A percentile compares a stretch with the other conserved stretches of the same genome.
Evolutionary conservation across 64 coral and sea anemone species (phyloP).

Genomic region (Astreopora myriophthalma): DNA sequence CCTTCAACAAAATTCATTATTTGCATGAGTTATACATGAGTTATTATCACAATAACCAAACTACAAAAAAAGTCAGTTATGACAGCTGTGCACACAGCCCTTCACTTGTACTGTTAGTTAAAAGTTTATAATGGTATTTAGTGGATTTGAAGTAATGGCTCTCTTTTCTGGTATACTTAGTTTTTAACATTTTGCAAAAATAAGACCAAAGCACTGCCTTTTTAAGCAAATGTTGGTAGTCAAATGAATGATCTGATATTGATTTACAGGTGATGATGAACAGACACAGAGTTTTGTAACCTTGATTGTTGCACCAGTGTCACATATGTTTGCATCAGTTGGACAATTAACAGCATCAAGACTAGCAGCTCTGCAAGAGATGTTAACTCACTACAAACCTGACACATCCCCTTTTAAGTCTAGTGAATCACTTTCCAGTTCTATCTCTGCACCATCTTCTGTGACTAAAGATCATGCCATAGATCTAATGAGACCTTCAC

Average conservation of each 20-base stretch:
- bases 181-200: too few species aligned
- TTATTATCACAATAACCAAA: too few species aligned
- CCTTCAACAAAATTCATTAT: too few species aligned
- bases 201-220: too few species aligned
- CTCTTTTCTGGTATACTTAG: too few species aligned
- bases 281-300: conserved; percentile 30
- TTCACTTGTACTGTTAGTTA: too few species aligned
- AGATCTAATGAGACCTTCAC: neutral
- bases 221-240: too few species aligned
- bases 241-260: neutral
- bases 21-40: too few species aligned
- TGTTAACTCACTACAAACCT: conserved; percentile 33
- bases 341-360: conserved; percentile 29
- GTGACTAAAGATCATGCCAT: neutral
- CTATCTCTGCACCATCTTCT: neutral
- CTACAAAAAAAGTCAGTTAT: too few species aligned
- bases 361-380: conserved; percentile 45
- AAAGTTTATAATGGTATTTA: too few species aligned
- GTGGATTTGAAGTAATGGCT: too few species aligned
- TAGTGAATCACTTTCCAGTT: neutral
- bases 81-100: too few species aligned
- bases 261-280: conserved; percentile 14
- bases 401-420: neutral
- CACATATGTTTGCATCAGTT: neutral
- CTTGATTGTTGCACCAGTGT: conserved; percentile 29